Percentiles rank a stretch among this genome's conserved stretches.
Evolutionary conservation across 2,888 invertebrate genomes (phyloP).

Genomic region (Scaptomyza caliginosa): DNA sequence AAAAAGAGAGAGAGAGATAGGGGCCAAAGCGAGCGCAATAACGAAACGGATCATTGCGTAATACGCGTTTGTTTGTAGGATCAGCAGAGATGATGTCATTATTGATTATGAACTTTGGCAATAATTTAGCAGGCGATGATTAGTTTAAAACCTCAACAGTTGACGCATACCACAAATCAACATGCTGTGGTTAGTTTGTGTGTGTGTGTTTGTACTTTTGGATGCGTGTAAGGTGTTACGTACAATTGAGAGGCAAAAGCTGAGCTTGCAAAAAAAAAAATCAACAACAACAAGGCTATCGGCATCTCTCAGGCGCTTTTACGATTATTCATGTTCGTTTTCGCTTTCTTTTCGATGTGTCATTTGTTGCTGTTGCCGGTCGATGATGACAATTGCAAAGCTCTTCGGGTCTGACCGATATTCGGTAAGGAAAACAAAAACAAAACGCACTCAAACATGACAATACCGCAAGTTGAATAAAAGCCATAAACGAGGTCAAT

Average conservation of each 20-base stretch:
- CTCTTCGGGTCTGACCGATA: slow-evolving; percentile 51
- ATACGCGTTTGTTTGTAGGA: slow-evolving; percentile 40
- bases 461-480: slow-evolving; percentile 36
- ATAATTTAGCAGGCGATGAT: slow-evolving; percentile 57
- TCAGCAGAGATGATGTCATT: slow-evolving; percentile 42
- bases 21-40: no score
- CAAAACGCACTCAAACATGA: slow-evolving; percentile 32
- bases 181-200: neutral
- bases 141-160: slow-evolving; percentile 46
- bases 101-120: slow-evolving; percentile 49
- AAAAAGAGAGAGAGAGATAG: slow-evolving; percentile 7
- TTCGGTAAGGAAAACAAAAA: slow-evolving; percentile 28
- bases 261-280: slow-evolving; percentile 13
- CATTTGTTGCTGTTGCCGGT: slow-evolving; percentile 35
- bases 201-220: neutral
- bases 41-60: slow-evolving; percentile 48
- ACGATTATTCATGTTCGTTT: slow-evolving; percentile 55
- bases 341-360: slow-evolving; percentile 66
- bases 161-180: slow-evolving; percentile 40
- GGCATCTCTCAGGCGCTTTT: slow-evolving; percentile 18
- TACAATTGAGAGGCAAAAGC: slow-evolving; percentile 20
- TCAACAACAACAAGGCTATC: slow-evolving; percentile 8
- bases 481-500: slow-evolving; percentile 64
- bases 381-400: slow-evolving; percentile 64
- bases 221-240: slow-evolving; percentile 23